Evolutionary conservation across 1,140 invertebrate species (phyloP), one percentile per base, ranked within the genome.

Genomic region (Temnothorax nylanderi): DNA sequence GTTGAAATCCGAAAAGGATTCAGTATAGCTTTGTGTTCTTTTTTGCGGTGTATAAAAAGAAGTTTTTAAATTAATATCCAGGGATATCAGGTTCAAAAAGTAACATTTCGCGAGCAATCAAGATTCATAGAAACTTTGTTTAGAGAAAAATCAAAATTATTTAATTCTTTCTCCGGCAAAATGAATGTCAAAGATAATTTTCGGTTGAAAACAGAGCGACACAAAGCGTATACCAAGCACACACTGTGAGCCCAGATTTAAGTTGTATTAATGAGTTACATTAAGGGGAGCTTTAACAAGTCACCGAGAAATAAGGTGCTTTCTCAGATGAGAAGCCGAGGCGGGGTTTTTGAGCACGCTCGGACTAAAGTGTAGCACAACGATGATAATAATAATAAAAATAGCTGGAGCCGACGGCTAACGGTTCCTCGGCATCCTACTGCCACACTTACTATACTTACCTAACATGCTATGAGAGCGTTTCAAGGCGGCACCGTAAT

Each of bases 371-470:
- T 92, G 89, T 88, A 90, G 87, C 88, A 87, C 87, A 78, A 91
- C 69, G 91, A 94, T 76, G 58, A 88, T 89, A 80, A 91, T 85
- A 88, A 91, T 92, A 91, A 93, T 91, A 93, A 93, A 93, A 94
- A 94, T 94, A 92, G 88, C 88, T 86, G 54, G 87, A 92, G 91
- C 88, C 91, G 89, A 91, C 84, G 64, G 34, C 84, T 94, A 94
- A 94, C 93, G 94, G 93, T 94, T 93, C 86, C 89, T 93, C 88
- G 69, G 91, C 90, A 94, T 94, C 94, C 94, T 94, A 94, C 94
- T 94, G 93, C 93, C 94, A 94, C 92, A 94, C 94, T 94, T 94
- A 92, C 75, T 75, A 80, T 82, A 64, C 86, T 89, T 71, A 71
- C 72, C 74, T 76, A 84, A 86, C 87, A 64, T 64, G 67, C 82